phyloP scores from a whole-genome alignment of 2,113 vertebrate genomes.

The Pyxicephalus adspersus region DNA sequence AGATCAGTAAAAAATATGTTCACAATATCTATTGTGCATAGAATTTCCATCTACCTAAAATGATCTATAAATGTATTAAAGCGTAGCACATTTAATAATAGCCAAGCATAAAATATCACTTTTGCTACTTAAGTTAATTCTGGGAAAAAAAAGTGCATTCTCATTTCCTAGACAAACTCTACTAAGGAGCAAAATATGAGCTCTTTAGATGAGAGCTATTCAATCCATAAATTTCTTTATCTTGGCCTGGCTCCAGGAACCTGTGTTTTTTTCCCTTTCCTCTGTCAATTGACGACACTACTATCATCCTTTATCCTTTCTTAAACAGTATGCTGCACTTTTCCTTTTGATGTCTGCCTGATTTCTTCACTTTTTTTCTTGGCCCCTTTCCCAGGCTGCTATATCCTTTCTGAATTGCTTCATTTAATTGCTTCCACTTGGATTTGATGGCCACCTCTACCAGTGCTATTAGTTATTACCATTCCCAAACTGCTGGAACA shows the following conservation, averaged over 20 bases:
- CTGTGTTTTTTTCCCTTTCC: conserved; percentile 39
- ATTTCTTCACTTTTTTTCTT: conserved; percentile 64
- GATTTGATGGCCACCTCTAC: conserved; percentile 67
- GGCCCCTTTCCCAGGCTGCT: conserved; percentile 70
- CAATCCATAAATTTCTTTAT: conserved; percentile 39
- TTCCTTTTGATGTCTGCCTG: conserved; percentile 42
- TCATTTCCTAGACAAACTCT: conserved; percentile 26
- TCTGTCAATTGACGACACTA: conserved; percentile 54
- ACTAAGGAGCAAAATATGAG: conserved; percentile 33
- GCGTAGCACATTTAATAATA: conserved; percentile 32
- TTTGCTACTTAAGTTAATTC: conserved; percentile 19
- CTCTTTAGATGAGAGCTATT: conserved; percentile 22
- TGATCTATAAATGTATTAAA: not conserved
- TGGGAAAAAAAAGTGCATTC: conserved; percentile 40
- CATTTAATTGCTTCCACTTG: conserved; percentile 69
- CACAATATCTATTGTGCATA: too few relatives aligned
- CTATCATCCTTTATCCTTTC: conserved; percentile 54
- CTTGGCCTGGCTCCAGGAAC: conserved; percentile 41
- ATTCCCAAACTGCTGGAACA: conserved; percentile 63
- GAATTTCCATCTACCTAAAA: too few relatives aligned
- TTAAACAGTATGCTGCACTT: conserved; percentile 58
- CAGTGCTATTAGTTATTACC: conserved; percentile 66
- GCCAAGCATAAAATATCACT: conserved; percentile 50
- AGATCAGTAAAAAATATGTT: too few relatives aligned
- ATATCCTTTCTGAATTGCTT: conserved; percentile 59